Evolutionary conservation across 2,797 vertebrate genomes (phyloP).

Genomic region (Atherinosoma microstoma): DNA sequence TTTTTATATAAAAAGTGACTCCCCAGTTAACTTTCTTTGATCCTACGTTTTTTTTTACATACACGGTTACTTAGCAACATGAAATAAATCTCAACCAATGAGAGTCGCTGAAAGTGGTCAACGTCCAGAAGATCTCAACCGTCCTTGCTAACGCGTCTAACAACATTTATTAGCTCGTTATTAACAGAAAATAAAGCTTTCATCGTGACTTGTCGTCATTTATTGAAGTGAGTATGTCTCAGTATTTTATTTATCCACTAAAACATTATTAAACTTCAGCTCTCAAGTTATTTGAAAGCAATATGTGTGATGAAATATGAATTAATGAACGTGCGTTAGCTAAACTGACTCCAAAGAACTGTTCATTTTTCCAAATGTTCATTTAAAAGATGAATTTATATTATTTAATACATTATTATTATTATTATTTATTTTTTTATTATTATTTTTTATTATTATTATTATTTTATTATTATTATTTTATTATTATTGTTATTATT

Average conservation of each 20-base stretch:
- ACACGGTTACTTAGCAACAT: neutral
- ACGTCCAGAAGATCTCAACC: neutral
- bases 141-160: neutral
- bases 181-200: neutral
- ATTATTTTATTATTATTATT: neutral
- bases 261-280: neutral
- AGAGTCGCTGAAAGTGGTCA: neutral
- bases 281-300: neutral
- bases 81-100: neutral
- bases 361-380: neutral
- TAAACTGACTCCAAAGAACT: neutral
- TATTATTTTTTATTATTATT: no score
- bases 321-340: neutral
- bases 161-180: neutral
- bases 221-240: neutral
- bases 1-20: no score
- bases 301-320: neutral
- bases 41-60: neutral
- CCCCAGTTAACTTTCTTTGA: neutral
- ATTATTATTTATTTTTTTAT: no score
- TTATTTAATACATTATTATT: neutral
- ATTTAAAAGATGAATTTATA: neutral
- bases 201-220: neutral
- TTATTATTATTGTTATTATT: no score
- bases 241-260: neutral